phyloP scores from a whole-genome alignment of 2,888 invertebrate genomes.

The Ametastegia equiseti region DNA sequence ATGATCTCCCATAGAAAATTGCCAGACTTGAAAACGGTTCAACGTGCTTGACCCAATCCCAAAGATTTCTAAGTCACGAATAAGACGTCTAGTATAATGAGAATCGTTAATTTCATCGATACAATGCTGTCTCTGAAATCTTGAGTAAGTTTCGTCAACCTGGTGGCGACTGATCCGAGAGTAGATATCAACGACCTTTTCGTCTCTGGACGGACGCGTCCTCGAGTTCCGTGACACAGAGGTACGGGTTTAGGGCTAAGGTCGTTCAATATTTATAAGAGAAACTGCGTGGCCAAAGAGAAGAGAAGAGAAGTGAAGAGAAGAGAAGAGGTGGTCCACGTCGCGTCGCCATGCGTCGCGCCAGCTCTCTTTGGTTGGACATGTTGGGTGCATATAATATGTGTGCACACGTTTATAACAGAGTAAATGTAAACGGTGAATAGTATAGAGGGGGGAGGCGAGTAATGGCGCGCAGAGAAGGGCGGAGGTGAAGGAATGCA shows the following conservation, averaged over 20 bases:
- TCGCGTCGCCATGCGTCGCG: not conserved
- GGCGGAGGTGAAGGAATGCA: slow-evolving; percentile 50
- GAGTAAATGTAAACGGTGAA: slow-evolving; percentile 13
- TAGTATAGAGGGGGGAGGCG: slow-evolving; percentile 35
- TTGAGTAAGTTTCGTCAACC: not conserved
- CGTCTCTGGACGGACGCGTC: slow-evolving; percentile 31
- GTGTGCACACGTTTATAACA: slow-evolving; percentile 35
- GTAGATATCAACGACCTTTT: slow-evolving; percentile 36
- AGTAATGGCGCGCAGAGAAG: slow-evolving; percentile 47
- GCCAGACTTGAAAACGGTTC: no score
- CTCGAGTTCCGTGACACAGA: slow-evolving; percentile 43
- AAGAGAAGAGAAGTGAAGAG: no score
- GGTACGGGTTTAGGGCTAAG: slow-evolving; percentile 39
- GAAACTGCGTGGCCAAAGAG: slow-evolving; percentile 29
- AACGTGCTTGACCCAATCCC: no score
- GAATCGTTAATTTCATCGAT: no score
- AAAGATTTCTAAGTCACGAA: no score
- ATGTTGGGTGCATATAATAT: slow-evolving; percentile 28
- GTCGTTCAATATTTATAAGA: slow-evolving; percentile 48
- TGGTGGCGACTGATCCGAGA: not conserved
- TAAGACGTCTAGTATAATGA: no score
- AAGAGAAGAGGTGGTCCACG: slow-evolving; percentile 12
- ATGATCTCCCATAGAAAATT: no score
- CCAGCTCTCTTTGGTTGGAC: not conserved
- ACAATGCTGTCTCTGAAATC: no score